These are phyloP conservation scores for Microcebus ravelobensis DNA, from an alignment of 2,113 vertebrate species.

Conservation along the genomic window DNA sequence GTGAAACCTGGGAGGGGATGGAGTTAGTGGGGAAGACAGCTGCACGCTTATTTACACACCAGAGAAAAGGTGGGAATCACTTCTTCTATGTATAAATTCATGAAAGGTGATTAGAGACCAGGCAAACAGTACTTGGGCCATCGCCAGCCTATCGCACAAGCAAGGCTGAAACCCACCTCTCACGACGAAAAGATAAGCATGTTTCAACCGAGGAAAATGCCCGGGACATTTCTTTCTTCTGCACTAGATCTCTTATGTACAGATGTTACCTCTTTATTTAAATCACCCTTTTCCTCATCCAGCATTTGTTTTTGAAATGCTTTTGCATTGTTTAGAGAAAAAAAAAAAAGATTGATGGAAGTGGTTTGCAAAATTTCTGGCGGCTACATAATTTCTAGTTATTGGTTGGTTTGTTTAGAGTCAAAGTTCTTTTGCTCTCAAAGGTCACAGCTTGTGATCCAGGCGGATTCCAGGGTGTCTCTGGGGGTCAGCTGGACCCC, in stretches of 20 bases:
- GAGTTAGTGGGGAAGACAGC: not conserved
- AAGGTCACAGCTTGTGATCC: not conserved
- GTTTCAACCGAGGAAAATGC: accelerated
- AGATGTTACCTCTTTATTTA: not conserved
- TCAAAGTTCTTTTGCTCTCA: not conserved
- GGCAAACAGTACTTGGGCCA: not conserved
- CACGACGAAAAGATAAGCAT: not conserved
- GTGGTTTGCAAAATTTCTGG: not conserved
- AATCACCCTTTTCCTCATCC: not conserved
- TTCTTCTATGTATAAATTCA: not conserved
- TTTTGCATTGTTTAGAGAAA: not conserved
- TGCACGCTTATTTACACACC: too few relatives aligned
- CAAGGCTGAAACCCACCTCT: not conserved
- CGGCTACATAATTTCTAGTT: not conserved
- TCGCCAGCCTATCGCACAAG: not conserved
- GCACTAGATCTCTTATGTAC: not conserved
- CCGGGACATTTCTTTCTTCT: not conserved
- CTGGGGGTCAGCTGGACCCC: too few relatives aligned
- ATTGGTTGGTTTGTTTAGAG: not conserved
- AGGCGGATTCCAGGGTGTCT: not conserved
- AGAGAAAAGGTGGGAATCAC: not conserved
- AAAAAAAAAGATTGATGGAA: not conserved
- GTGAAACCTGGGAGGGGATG: not conserved
- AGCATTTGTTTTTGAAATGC: not conserved
- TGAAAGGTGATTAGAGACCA: not conserved